These are phyloP conservation scores for Tetraodon nigroviridis DNA, from an alignment of 2,113 vertebrate species.

Conservation along the genomic window DNA sequence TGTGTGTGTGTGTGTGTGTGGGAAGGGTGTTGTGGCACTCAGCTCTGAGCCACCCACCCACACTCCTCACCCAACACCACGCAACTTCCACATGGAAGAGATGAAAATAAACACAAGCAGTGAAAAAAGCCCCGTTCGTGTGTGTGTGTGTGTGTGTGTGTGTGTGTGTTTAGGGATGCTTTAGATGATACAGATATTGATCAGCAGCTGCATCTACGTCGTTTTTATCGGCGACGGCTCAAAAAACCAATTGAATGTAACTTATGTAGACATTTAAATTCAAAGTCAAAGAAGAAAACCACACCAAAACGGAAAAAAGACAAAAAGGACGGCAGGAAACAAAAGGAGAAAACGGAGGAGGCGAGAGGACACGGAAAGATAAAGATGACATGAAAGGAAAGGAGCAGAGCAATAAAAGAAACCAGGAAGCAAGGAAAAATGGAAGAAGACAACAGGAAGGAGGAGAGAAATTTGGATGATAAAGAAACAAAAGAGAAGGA, in stretches of 20 bases:
- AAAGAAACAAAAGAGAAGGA: background rate
- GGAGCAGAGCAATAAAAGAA: background rate
- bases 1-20: background rate
- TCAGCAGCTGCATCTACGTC: too few species aligned
- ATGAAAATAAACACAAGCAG: constrained; percentile 11
- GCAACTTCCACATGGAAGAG: constrained; percentile 42
- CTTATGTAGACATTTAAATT: too few species aligned
- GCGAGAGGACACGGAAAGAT: background rate
- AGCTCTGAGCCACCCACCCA: constrained; percentile 59
- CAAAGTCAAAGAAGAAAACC: too few species aligned
- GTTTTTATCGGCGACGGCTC: too few species aligned
- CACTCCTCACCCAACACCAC: constrained; percentile 38
- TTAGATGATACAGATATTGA: too few species aligned
- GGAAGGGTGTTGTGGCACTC: constrained; percentile 35
- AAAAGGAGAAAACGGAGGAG: background rate
- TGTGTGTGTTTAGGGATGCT: background rate
- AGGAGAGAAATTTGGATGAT: too few species aligned
- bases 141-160: constrained; percentile 4
- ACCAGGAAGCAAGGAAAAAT: background rate
- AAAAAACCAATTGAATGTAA: too few species aligned
- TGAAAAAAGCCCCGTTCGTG: constrained; percentile 10
- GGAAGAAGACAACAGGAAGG: too few species aligned
- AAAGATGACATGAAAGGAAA: background rate
- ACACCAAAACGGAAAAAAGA: too few species aligned
- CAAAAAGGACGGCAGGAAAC: too few species aligned